Percentiles rank a stretch among this genome's conserved stretches.
Conservation (phyloP, 2,888 invertebrate genomes). For the Brassicogethes aeneus region DNA sequence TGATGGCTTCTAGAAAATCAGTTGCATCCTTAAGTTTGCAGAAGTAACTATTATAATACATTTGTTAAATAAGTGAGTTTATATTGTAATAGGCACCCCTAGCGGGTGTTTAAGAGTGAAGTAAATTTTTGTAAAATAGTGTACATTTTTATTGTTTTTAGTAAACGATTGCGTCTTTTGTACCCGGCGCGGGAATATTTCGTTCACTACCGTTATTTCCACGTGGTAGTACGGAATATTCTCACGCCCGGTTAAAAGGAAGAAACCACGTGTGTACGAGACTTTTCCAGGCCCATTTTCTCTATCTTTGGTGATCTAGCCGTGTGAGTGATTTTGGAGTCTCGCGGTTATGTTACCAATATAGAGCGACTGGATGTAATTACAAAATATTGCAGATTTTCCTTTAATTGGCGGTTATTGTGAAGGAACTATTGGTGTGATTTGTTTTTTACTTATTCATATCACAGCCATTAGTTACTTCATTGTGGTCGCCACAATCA, state of each 20-base stretch:
- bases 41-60: too few relatives aligned
- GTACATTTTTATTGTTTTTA: background rate
- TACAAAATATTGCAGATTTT: too few relatives aligned
- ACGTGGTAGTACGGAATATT: slow-evolving; percentile 34
- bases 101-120: background rate
- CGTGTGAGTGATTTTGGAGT: slow-evolving; percentile 32
- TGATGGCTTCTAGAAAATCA: slow-evolving; percentile 12
- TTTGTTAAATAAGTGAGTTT: background rate
- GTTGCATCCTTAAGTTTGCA: slow-evolving; percentile 8
- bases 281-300: too few relatives aligned
- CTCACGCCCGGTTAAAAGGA: slow-evolving; percentile 21
- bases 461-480: slow-evolving; percentile 42
- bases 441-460: slow-evolving; percentile 31
- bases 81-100: background rate
- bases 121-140: background rate
- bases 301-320: slow-evolving; percentile 42
- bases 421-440: slow-evolving; percentile 38
- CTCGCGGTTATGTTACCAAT: slow-evolving; percentile 34
- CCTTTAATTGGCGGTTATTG: slow-evolving; percentile 22
- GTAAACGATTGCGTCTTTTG: slow-evolving; percentile 12
- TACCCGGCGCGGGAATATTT: slow-evolving; percentile 28
- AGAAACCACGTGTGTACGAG: too few relatives aligned
- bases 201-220: slow-evolving; percentile 22
- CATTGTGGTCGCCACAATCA: slow-evolving; percentile 19
- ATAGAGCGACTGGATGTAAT: slow-evolving; percentile 7